phyloP scores from a whole-genome alignment of 2,888 invertebrate genomes.

The Cremastinae sp. region DNA sequence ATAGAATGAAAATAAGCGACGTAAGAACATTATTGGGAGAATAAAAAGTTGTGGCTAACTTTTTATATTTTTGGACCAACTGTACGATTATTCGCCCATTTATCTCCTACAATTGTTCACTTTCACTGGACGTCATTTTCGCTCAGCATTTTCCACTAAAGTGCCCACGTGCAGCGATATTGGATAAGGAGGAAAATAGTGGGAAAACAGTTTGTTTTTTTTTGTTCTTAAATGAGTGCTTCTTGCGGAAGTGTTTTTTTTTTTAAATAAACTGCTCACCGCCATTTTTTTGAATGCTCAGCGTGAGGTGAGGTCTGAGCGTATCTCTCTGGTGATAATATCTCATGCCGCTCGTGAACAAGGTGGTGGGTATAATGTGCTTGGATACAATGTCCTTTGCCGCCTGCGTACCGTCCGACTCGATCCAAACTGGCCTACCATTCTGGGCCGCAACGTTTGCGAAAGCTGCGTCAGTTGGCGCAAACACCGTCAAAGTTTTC shows the following conservation, averaged over 20 bases:
- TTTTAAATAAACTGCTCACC: too few relatives aligned
- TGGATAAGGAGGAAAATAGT: too few relatives aligned
- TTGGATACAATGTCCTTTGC: conserved; percentile 89
- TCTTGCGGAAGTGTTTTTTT: conserved; percentile 5
- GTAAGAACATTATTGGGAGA: conserved; percentile 1
- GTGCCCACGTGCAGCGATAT: background rate
- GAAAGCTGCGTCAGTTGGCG: conserved; percentile 92
- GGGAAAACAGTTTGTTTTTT: background rate
- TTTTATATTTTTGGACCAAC: conserved; percentile 11
- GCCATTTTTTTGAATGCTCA: conserved; percentile 90
- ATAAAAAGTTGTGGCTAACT: background rate
- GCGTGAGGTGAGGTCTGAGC: conserved; percentile 87
- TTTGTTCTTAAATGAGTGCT: background rate
- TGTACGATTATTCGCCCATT: conserved; percentile 2
- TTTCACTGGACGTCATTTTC: conserved; percentile 20
- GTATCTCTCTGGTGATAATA: conserved; percentile 93
- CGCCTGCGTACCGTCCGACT: conserved; percentile 76
- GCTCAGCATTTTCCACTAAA: background rate
- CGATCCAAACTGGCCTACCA: conserved; percentile 80
- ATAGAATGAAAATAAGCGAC: background rate
- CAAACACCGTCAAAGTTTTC: conserved; percentile 92
- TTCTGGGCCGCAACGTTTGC: conserved; percentile 82
- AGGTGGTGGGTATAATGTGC: conserved; percentile 89
- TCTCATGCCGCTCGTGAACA: conserved; percentile 93
- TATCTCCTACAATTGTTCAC: conserved; percentile 3